Evolutionary conservation across 2,797 vertebrate species (phyloP), one percentile per base, ranked within the genome.

Genomic region (Bufotes viridis): DNA sequence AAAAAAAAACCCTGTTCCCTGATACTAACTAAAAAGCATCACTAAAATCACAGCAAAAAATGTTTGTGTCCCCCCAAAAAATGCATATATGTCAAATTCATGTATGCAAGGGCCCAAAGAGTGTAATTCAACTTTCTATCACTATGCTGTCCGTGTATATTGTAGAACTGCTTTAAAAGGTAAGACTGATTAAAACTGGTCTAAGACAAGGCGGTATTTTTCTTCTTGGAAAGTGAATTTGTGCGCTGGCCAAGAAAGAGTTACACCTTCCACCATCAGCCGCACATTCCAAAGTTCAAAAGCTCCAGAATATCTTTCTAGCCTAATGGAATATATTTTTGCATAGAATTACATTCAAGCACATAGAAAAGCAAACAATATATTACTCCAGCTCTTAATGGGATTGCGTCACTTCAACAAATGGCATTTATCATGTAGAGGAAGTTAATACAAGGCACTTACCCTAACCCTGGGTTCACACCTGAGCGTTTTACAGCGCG

Each of bases 271-370:
- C 82, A 57, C 24, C 67, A 84, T 72, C 67, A 84, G 53, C 18
- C 67, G 51, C 79, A 81, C 79, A 81, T 81, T 81, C 60, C 67
- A 55, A 34, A 74, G 24, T 42, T 58, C 65, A 69, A 69, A 82
- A 26, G 42, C 63, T 51, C 14, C 42, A 79, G 17, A 81, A 81
- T 61, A 58, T 58, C 13, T 74, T 74, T 84, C 65, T 72, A 18
- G 67, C n/a, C n/a, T 72, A 72, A 83, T 69, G 63, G 81, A 84
- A 42, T 70, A 84, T 17, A 57, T 18, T 72, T 22, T n/a, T 74
- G 82, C 79, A 26, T 72, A 72, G 82, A 74, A 58, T 84, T 84
- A 84, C 82, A 84, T 69, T 70, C 51, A 26, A 84, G 69, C n/a
- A 26, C 61, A 63, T 81, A 81, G 79, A 81, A 81, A 81, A 81